phyloP scores from a whole-genome alignment of 2,888 invertebrate genomes.

The Cartodere bifasciata region DNA sequence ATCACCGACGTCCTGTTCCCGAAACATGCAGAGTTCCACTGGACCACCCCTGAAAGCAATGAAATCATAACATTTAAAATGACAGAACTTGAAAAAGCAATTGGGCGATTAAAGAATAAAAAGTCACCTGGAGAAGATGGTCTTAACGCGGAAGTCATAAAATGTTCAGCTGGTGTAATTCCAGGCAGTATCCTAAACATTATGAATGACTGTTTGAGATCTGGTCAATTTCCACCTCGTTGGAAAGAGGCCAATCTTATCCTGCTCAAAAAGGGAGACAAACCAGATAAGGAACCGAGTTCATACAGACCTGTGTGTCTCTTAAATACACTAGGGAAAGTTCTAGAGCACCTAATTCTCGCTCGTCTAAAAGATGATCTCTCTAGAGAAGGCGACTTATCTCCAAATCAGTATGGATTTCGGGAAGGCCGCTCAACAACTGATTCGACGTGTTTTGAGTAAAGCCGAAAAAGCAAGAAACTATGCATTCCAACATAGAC shows the following conservation, averaged over 20 bases:
- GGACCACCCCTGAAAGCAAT: too few species aligned
- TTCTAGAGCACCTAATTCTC: slow-evolving; percentile 6
- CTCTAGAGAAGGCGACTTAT: slow-evolving; percentile 2
- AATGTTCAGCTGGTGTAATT: neutral
- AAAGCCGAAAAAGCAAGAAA: slow-evolving; percentile 4
- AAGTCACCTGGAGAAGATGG: neutral
- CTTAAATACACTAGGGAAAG: slow-evolving; percentile 4
- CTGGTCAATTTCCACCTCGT: slow-evolving; percentile 4
- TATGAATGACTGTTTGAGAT: neutral
- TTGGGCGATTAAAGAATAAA: neutral
- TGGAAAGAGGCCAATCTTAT: slow-evolving; percentile 6
- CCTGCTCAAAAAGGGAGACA: slow-evolving; percentile 5
- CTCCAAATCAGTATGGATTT: slow-evolving; percentile 1
- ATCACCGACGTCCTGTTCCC: too few species aligned
- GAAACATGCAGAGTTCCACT: too few species aligned
- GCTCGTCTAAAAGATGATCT: slow-evolving; percentile 4
- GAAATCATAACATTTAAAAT: too few species aligned
- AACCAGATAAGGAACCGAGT: neutral
- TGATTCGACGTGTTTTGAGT: slow-evolving; percentile 1
- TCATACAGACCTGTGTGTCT: slow-evolving; percentile 8
- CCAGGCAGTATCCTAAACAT: neutral
- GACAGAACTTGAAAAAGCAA: slow-evolving; percentile 5
- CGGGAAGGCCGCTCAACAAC: too few species aligned
- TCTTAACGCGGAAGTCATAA: neutral
- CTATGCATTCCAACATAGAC: slow-evolving; percentile 1